phyloP scores from a whole-genome alignment of 2,888 invertebrate species.

The Morinoia aosen region DNA sequence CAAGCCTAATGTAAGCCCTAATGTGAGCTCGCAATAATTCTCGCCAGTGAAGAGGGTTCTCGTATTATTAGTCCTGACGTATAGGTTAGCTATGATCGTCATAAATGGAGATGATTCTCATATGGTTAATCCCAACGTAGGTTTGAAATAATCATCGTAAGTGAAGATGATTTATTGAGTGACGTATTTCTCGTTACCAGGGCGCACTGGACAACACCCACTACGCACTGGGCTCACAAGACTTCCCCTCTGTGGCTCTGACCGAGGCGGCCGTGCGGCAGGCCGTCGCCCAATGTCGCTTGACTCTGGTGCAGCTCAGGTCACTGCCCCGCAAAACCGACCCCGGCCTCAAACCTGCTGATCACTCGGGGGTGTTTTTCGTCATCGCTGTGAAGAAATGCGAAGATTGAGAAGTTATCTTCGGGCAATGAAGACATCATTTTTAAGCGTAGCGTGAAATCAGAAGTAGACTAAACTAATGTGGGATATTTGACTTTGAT shows the following conservation, averaged over 20 bases:
- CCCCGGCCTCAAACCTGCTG: conserved; percentile 26
- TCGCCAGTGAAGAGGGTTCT: too few relatives aligned
- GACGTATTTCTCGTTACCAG: not conserved
- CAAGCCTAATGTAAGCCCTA: too few relatives aligned
- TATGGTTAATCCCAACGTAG: not conserved
- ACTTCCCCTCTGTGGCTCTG: conserved; percentile 57
- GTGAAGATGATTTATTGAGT: not conserved
- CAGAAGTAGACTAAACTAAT: not conserved
- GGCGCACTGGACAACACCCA: conserved; percentile 48
- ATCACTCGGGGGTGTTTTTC: conserved; percentile 57
- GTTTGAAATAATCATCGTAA: not conserved
- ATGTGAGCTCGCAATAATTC: too few relatives aligned
- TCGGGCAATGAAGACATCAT: not conserved
- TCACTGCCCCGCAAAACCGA: conserved; percentile 47
- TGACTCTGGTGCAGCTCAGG: not conserved
- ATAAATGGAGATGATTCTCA: too few relatives aligned
- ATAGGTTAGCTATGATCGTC: too few relatives aligned
- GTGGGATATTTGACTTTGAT: not conserved
- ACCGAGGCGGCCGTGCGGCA: conserved; percentile 36
- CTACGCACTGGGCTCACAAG: conserved; percentile 27
- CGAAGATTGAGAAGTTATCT: not conserved
- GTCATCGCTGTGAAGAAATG: conserved; percentile 41
- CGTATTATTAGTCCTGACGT: too few relatives aligned
- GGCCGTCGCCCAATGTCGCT: not conserved
- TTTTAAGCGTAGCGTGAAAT: not conserved